Evolutionary conservation across 2,797 vertebrate genomes (phyloP).

Genomic region (Phrynocephalus forsythii): DNA sequence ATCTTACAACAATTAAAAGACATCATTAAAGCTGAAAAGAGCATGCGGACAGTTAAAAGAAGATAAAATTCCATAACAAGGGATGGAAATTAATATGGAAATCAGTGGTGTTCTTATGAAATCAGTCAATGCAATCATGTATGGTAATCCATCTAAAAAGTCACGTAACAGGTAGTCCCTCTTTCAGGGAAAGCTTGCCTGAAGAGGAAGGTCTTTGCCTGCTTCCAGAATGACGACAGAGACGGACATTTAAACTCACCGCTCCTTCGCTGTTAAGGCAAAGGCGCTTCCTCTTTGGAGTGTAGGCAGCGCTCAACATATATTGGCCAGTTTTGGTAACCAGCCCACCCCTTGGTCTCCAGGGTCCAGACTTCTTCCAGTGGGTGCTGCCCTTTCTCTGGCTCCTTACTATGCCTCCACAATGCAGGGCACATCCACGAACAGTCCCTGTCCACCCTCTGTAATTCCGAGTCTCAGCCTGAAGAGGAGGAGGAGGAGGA

Average conservation of each 20-base stretch:
- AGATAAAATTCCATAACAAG: too few relatives aligned
- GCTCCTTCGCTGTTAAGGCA: neutral
- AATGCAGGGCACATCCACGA: neutral
- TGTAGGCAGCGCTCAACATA: neutral
- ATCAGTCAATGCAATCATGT: too few relatives aligned
- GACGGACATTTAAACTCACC: neutral
- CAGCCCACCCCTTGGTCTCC: neutral
- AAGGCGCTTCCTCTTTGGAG: neutral
- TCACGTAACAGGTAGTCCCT: too few relatives aligned
- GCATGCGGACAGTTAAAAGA: too few relatives aligned
- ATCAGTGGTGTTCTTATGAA: too few relatives aligned
- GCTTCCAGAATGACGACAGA: too few relatives aligned
- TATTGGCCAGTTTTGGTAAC: neutral
- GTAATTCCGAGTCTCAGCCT: neutral
- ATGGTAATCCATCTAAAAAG: too few relatives aligned
- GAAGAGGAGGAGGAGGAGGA: neutral
- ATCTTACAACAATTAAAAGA: too few relatives aligned
- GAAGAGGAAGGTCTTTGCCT: too few relatives aligned
- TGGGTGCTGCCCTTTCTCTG: neutral
- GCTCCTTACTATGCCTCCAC: neutral
- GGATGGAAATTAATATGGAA: too few relatives aligned
- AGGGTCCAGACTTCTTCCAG: neutral
- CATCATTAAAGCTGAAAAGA: too few relatives aligned
- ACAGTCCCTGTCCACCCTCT: neutral
- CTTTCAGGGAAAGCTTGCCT: too few relatives aligned